Conservation (phyloP, 2,797 vertebrate species). For the Crypturellus tataupa region DNA sequence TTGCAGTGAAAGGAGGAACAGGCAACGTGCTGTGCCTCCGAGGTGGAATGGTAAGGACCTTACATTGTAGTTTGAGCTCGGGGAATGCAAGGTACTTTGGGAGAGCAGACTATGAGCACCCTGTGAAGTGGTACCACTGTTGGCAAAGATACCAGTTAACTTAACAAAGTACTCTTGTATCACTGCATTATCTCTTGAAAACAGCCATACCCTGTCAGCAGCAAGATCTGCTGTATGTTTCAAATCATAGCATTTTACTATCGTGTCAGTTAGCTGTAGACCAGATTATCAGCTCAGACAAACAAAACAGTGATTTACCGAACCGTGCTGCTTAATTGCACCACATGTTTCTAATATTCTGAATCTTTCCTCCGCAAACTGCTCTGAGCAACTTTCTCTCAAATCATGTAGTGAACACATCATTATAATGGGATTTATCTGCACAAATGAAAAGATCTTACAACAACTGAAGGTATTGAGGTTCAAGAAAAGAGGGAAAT, state of each 20-base stretch:
- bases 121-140: not conserved
- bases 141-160: not conserved
- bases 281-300: conserved; percentile 67
- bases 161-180: not conserved
- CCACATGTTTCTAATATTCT: conserved; percentile 13
- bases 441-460: conserved; percentile 14
- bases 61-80: not conserved
- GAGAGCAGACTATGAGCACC: not conserved
- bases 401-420: conserved; percentile 53
- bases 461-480: not conserved
- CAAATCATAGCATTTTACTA: not conserved
- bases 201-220: not conserved
- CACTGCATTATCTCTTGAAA: not conserved
- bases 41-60: not conserved
- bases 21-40: not conserved
- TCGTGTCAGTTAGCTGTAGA: not conserved
- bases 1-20: not conserved
- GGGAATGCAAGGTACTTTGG: not conserved
- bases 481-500: not conserved
- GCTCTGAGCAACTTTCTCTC: not conserved
- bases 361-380: conserved; percentile 37
- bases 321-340: conserved; percentile 62
- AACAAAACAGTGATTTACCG: conserved; percentile 62
- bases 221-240: not conserved
- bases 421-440: conserved; percentile 32